Percentiles rank a stretch among this genome's conserved stretches.
Conservation (phyloP, 2,797 vertebrate genomes). For the Spheniscus humboldti region DNA sequence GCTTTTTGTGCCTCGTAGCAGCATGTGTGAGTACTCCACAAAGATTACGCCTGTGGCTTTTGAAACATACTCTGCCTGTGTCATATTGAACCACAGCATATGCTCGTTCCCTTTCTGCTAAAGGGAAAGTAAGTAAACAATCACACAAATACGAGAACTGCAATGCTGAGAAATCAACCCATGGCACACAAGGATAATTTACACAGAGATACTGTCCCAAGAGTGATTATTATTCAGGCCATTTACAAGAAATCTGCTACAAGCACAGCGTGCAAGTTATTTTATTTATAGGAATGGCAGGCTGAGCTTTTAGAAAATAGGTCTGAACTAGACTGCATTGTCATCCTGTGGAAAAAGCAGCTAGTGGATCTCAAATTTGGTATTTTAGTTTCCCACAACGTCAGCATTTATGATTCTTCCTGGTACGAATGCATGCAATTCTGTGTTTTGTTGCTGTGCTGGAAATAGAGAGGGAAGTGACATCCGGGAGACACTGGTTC, state of each 20-base stretch:
- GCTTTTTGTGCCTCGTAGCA: background rate
- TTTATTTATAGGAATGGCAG: background rate
- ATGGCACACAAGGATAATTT: background rate
- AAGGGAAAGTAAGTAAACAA: background rate
- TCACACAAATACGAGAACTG: background rate
- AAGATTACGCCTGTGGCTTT: background rate
- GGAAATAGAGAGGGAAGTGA: background rate
- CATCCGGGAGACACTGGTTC: background rate
- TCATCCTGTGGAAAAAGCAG: background rate
- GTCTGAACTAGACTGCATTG: background rate
- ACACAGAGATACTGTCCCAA: background rate
- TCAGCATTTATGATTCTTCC: background rate
- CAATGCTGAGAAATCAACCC: background rate
- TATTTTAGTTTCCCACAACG: background rate
- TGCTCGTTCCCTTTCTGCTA: background rate
- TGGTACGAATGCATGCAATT: background rate
- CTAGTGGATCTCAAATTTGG: background rate
- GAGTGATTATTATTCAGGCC: constrained; percentile 4
- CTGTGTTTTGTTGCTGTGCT: background rate
- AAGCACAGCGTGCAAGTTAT: background rate
- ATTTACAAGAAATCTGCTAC: background rate
- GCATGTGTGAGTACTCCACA: background rate
- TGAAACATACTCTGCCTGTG: background rate
- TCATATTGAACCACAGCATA: background rate
- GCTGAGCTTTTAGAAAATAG: background rate